phyloP scores from a whole-genome alignment of 1,140 invertebrate species.

The Drosophila nigromelanica region DNA sequence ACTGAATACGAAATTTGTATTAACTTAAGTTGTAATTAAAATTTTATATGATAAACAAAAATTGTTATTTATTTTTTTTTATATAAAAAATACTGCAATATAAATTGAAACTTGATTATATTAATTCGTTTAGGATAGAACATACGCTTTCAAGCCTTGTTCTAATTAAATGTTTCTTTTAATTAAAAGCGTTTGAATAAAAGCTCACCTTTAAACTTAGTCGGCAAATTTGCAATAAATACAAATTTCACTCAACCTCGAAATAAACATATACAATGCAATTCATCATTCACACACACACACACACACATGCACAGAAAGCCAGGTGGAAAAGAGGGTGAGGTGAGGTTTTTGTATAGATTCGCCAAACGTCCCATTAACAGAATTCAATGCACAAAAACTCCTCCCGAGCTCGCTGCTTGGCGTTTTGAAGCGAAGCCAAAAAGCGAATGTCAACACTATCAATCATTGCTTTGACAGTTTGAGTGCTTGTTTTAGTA shows the following conservation, averaged over 20 bases:
- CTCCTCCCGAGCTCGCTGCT: conserved; percentile 40
- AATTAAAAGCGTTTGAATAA: conserved; percentile 31
- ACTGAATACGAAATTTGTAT: no score
- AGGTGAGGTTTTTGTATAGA: conserved; percentile 28
- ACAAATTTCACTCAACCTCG: conserved; percentile 54
- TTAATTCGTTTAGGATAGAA: no score
- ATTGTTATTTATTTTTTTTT: no score
- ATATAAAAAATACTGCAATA: no score
- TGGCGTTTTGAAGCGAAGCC: conserved; percentile 68
- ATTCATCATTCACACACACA: conserved; percentile 72
- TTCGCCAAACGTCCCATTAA: conserved; percentile 70
- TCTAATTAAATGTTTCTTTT: background rate
- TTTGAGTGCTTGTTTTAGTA: conserved; percentile 83
- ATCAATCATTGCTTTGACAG: conserved; percentile 82
- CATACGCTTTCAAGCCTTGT: no score
- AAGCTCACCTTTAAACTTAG: conserved; percentile 64
- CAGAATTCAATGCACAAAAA: conserved; percentile 76
- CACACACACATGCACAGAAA: conserved; percentile 37
- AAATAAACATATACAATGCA: conserved; percentile 68
- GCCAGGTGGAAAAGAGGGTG: conserved; percentile 8
- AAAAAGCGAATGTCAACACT: conserved; percentile 82
- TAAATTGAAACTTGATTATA: no score
- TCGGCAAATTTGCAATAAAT: conserved; percentile 63
- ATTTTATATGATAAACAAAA: no score
- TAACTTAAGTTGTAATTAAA: background rate